Conservation (phyloP, 2,888 invertebrate species). For the Aphrophora alni region DNA sequence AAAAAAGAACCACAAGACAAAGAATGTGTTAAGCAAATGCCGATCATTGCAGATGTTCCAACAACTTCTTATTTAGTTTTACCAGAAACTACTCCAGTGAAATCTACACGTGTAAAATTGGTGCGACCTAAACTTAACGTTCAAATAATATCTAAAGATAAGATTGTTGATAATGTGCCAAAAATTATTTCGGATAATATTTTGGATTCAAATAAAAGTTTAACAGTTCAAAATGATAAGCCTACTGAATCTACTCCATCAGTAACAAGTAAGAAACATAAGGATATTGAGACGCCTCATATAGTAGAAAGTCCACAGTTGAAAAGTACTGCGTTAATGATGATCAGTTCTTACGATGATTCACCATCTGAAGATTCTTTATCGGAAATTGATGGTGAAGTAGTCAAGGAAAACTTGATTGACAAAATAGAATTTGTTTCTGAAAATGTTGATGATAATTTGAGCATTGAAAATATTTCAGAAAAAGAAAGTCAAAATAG, state of each 20-base stretch:
- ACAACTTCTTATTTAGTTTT: not conserved
- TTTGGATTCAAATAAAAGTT: not conserved
- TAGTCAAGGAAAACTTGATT: not conserved
- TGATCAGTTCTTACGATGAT: constrained; percentile 5
- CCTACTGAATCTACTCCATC: not conserved
- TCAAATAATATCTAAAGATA: not conserved
- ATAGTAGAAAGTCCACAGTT: not conserved
- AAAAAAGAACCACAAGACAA: not conserved
- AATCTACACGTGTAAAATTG: not conserved
- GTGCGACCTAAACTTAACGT: not conserved
- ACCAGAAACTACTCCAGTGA: not conserved
- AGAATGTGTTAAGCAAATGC: not conserved
- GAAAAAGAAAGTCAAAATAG: not conserved
- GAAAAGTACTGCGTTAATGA: not conserved
- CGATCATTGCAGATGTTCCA: too few species aligned
- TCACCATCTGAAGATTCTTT: constrained; percentile 6
- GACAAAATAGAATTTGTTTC: not conserved
- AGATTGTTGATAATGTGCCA: not conserved
- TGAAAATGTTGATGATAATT: not conserved
- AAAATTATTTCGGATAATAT: not conserved
- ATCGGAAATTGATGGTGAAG: not conserved
- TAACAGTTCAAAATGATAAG: not conserved
- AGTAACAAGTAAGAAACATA: not conserved
- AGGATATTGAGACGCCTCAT: not conserved
- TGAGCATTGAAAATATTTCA: not conserved